Base-by-base conservation (phyloP, 2,888 invertebrate species). In the Drosophila borealis region DNA sequence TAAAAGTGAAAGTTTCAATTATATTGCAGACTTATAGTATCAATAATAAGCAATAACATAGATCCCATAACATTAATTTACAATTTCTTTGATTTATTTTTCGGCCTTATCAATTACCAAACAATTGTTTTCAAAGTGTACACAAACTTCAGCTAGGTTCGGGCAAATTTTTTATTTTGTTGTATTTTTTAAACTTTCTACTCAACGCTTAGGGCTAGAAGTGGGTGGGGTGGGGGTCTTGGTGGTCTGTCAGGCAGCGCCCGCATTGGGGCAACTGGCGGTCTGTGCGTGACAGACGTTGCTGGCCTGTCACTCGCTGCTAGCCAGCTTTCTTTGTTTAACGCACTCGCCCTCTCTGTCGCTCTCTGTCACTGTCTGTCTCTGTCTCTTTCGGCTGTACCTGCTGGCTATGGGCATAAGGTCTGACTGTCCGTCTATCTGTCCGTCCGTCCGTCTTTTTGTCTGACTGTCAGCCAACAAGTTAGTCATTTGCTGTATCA, bases 401-500 rank as follows among this genome's bases (percentile, higher is more conserved):
- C 63, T 75, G 78, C 59, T 63, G 73, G 74, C 73, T 25, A 60
- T 67, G 62, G 50, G 48, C 55, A 33, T 56, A 44, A 17, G 59
- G 51, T 53, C 29, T 57, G 55, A 17, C 68, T 11, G 48, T 10
- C 41, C 3, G 17, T 19, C 10, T 25, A 36, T 17, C 8, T 11
- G 25, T 55, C 41, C 25, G 41, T 4, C 42, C 21, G 54, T 53
- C 13, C 29, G 19, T 57, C 53, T 29, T 14, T 4, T 29, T 14
- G 62, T 14, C 67, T 39, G 63, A 51, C 73, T 85, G 83, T 73
- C 77, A 64, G 80, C 72, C 83, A 86, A 88, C 83, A 83, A 84
- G 83, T 86, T 83, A 86, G 89, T 87, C 87, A 89, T 84, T 87
- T 87, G 70, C 85, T 78, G 84, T 80, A 80, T 87, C 88, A 87